phyloP scores from a whole-genome alignment of 2,888 invertebrate species.

The Pristionchus arcanus region DNA sequence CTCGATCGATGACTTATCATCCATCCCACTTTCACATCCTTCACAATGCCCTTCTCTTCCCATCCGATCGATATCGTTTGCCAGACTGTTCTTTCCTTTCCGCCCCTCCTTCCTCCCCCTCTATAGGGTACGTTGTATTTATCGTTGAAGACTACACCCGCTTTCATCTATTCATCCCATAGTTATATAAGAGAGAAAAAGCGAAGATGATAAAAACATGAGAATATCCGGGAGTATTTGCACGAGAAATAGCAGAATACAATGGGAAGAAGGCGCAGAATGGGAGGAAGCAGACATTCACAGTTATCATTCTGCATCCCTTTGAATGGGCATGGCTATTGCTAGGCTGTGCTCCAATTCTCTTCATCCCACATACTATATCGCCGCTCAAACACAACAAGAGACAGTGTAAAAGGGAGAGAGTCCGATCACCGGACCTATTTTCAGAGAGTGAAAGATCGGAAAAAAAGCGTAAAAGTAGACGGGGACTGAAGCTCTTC shows the following conservation, averaged over 20 bases:
- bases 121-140: slow-evolving; percentile 52
- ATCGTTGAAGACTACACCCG: slow-evolving; percentile 40
- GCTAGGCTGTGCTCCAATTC: not conserved
- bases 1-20: not conserved
- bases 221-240: slow-evolving; percentile 7
- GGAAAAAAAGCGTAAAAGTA: slow-evolving; percentile 8
- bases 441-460: not conserved
- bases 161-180: slow-evolving; percentile 37
- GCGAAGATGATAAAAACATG: slow-evolving; percentile 10
- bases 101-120: not conserved
- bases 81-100: slow-evolving; percentile 28
- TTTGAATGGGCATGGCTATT: not conserved
- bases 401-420: not conserved
- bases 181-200: slow-evolving; percentile 25
- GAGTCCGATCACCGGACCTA: not conserved
- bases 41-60: slow-evolving; percentile 48
- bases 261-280: slow-evolving; percentile 12
- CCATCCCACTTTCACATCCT: not conserved
- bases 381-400: not conserved
- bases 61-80: slow-evolving; percentile 38
- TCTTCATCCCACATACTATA: not conserved
- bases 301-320: not conserved
- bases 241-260: not conserved
- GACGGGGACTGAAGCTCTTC: slow-evolving; percentile 28
- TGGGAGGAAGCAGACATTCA: not conserved